Percentiles rank a stretch among this genome's conserved stretches.
phyloP scores from a whole-genome alignment of 2,797 vertebrate species.

The Rhynchotus rufescens region DNA sequence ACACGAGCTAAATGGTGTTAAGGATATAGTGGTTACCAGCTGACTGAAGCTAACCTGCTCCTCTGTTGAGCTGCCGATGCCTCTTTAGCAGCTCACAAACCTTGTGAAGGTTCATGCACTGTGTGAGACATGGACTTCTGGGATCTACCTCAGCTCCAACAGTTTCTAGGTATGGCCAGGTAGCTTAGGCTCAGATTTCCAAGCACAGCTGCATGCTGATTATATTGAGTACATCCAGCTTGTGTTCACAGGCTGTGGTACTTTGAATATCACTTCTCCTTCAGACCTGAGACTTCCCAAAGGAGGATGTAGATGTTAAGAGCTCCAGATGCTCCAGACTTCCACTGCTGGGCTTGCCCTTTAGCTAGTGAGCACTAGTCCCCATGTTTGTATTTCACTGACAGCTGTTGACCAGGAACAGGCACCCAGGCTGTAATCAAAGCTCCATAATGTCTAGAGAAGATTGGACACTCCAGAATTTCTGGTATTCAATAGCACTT shows the following conservation, averaged over 20 bases:
- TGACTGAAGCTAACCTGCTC: background rate
- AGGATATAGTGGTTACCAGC: background rate
- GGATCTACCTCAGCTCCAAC: background rate
- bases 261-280: rapidly evolving
- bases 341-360: background rate
- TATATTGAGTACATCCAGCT: background rate
- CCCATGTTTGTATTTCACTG: background rate
- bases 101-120: background rate
- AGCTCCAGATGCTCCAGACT: background rate
- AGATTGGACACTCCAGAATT: background rate
- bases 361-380: background rate
- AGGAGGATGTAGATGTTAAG: background rate
- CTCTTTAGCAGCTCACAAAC: background rate
- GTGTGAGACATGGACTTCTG: background rate
- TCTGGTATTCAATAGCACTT: background rate
- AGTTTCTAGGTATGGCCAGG: background rate
- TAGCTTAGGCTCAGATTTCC: background rate
- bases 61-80: rapidly evolving
- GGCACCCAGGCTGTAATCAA: background rate
- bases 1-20: background rate
- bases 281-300: rapidly evolving
- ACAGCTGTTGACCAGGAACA: background rate
- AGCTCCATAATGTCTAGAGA: background rate
- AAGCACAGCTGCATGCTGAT: background rate
- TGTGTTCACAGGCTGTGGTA: background rate